phyloP scores from a whole-genome alignment of 2,888 invertebrate species.

The Tipula lateralis region DNA sequence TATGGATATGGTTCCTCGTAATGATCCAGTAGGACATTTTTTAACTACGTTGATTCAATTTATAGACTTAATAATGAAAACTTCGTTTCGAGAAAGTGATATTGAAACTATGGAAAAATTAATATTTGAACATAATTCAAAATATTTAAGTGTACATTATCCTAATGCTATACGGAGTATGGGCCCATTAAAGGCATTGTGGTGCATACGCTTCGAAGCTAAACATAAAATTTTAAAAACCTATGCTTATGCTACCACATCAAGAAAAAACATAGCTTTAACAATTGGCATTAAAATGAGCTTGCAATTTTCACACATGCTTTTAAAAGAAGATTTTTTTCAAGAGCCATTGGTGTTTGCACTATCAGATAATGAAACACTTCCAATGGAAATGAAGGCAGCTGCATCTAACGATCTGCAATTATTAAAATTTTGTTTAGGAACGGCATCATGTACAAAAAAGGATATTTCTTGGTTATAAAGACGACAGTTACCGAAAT shows the following conservation, averaged over 20 bases:
- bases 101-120: too few species aligned
- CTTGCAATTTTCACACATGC: conserved; percentile 20
- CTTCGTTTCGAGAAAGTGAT: not conserved
- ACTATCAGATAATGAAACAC: not conserved
- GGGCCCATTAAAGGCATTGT: not conserved
- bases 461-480: not conserved
- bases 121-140: too few species aligned
- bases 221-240: too few species aligned
- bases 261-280: not conserved
- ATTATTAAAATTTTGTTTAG: not conserved
- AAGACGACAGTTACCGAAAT: not conserved
- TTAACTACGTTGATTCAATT: not conserved
- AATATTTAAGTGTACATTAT: too few species aligned
- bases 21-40: not conserved
- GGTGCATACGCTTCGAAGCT: not conserved
- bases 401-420: not conserved
- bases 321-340: not conserved
- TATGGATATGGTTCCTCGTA: too few species aligned
- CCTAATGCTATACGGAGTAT: too few species aligned
- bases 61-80: not conserved
- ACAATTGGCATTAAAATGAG: not conserved
- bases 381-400: not conserved
- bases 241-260: conserved; percentile 6
- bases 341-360: not conserved
- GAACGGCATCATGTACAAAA: not conserved